Percentiles rank a stretch among this genome's conserved stretches.
These are phyloP conservation scores for Ceratina japonica DNA, from an alignment of 1,140 invertebrate species.

Conservation along the genomic window DNA sequence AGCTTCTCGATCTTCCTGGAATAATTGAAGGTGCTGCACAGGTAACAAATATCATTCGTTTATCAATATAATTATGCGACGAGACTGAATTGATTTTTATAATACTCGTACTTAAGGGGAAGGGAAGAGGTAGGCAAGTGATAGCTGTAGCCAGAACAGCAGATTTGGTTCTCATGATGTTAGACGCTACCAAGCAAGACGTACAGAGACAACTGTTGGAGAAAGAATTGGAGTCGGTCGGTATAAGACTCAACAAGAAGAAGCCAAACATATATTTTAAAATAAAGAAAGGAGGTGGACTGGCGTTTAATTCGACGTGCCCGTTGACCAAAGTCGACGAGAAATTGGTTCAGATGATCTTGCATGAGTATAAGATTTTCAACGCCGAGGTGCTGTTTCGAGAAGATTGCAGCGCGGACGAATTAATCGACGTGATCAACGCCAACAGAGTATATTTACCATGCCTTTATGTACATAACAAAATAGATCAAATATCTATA, in stretches of 20 bases:
- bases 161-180: slow-evolving; percentile 98
- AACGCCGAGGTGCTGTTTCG: slow-evolving; percentile 98
- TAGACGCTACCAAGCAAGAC: slow-evolving; percentile 98
- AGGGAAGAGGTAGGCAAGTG: slow-evolving; percentile 84
- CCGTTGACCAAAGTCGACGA: slow-evolving; percentile 96
- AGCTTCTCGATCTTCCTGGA: slow-evolving; percentile 97
- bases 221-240: slow-evolving; percentile 96
- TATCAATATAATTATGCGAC: too few species aligned
- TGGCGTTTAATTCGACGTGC: slow-evolving; percentile 99
- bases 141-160: slow-evolving; percentile 98
- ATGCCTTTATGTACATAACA: slow-evolving; percentile 99
- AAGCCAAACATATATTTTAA: slow-evolving; percentile 99
- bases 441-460: slow-evolving; percentile 98
- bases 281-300: slow-evolving; percentile 98
- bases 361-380: slow-evolving; percentile 99
- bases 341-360: slow-evolving; percentile 98
- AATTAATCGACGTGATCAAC: slow-evolving; percentile 99
- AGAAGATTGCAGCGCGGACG: slow-evolving; percentile 97
- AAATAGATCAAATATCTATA: slow-evolving; percentile 99
- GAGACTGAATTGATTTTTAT: slow-evolving; percentile 5
- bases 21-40: slow-evolving; percentile 98
- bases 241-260: slow-evolving; percentile 95
- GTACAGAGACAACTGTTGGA: slow-evolving; percentile 94
- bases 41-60: slow-evolving; percentile 65
- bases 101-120: slow-evolving; percentile 66